A percentile compares a stretch with the other conserved stretches of the same genome.
Evolutionary conservation across 2,113 vertebrate species (phyloP).

Genomic region (Oryzias melastigma): DNA sequence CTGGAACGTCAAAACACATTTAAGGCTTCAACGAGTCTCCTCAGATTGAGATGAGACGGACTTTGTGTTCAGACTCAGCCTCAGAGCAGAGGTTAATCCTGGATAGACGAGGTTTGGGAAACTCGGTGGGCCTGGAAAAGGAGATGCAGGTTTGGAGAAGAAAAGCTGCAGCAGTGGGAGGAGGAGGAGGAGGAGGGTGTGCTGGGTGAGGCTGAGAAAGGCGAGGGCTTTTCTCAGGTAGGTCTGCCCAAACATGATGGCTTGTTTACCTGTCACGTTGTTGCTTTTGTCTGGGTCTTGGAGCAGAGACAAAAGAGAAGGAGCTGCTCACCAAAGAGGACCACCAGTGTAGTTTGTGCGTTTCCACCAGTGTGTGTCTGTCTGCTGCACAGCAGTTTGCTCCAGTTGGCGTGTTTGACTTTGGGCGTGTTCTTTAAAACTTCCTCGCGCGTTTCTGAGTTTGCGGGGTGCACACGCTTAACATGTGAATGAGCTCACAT

Average conservation of each 20-base stretch:
- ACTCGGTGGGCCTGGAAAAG: neutral
- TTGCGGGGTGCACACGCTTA: neutral
- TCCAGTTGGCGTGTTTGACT: slow-evolving; percentile 19
- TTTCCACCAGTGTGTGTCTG: slow-evolving; percentile 30
- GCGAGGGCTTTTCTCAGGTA: slow-evolving; percentile 65
- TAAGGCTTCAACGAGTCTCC: neutral
- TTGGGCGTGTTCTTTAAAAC: slow-evolving; percentile 30
- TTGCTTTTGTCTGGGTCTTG: slow-evolving; percentile 72
- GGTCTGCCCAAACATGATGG: slow-evolving; percentile 71
- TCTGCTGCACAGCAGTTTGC: slow-evolving; percentile 9
- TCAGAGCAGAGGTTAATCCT: neutral
- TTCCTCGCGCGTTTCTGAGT: slow-evolving; percentile 31
- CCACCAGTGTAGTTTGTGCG: slow-evolving; percentile 67
- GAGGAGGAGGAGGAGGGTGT: slow-evolving; percentile 38
- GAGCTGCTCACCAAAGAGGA: slow-evolving; percentile 56
- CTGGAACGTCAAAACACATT: neutral
- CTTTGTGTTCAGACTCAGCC: neutral
- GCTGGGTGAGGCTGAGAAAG: slow-evolving; percentile 52
- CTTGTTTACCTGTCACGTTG: slow-evolving; percentile 73
- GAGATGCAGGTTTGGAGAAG: neutral
- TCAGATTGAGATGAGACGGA: neutral
- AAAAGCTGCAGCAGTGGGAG: slow-evolving; percentile 17
- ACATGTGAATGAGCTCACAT: slow-evolving; percentile 2
- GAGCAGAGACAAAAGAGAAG: slow-evolving; percentile 63
- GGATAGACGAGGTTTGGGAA: neutral